Conservation (phyloP, 2,888 invertebrate species). For the Brachypalpus laphriformis region DNA sequence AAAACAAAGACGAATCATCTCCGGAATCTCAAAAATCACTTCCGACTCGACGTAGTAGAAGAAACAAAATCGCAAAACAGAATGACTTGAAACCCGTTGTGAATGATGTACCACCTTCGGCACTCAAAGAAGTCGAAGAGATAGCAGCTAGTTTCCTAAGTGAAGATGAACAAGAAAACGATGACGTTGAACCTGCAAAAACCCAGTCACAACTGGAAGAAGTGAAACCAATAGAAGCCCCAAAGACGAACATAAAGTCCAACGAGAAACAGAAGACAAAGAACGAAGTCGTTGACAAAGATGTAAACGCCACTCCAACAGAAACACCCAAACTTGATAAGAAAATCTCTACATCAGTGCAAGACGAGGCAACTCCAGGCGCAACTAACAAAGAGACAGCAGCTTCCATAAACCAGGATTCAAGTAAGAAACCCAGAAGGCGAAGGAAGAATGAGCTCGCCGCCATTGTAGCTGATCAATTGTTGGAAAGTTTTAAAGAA, state of each 20-base stretch:
- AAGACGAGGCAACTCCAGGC: neutral
- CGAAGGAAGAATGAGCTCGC: conserved; percentile 82
- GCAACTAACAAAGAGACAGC: neutral
- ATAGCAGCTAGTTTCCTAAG: conserved; percentile 75
- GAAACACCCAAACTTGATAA: neutral
- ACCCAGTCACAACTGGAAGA: neutral
- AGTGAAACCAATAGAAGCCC: neutral
- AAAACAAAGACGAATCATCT: conserved; percentile 31
- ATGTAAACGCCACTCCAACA: neutral
- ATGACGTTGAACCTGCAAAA: neutral
- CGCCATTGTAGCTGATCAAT: conserved; percentile 82
- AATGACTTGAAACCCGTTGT: neutral
- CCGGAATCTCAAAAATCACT: conserved; percentile 47
- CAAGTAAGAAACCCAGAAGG: conserved; percentile 78
- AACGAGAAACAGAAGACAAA: neutral
- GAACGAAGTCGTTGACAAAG: neutral
- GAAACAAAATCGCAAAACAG: conserved; percentile 37
- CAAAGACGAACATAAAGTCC: neutral
- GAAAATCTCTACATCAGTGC: neutral
- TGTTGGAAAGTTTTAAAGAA: conserved; percentile 82
- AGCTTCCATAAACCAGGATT: conserved; percentile 63
- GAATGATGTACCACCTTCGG: conserved; percentile 27
- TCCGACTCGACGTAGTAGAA: conserved; percentile 51
- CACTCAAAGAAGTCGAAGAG: conserved; percentile 73
- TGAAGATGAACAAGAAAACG: conserved; percentile 62